Evolutionary conservation across 2,797 vertebrate genomes (phyloP), one percentile per base, ranked within the genome.

Genomic region (Enteromius radiatus): DNA sequence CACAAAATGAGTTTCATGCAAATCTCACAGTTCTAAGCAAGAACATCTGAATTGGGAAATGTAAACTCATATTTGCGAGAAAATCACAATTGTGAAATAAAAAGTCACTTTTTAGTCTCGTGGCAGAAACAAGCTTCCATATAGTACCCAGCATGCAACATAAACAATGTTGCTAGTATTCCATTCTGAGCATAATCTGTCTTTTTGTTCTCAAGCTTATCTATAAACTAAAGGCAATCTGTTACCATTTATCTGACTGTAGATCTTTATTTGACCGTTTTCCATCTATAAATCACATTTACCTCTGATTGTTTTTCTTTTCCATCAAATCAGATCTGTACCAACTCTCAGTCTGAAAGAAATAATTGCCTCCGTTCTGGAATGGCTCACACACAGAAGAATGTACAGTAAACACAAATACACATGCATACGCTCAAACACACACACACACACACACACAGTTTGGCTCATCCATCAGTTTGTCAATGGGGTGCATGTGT

Each of bases 401-500:
- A 64, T 67, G 52, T 61, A 56, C 54, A 59, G 56, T 59, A 52
- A 79, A 56, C 67, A 77, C 76, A 65, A 63, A 59, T 63, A n/a
- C 75, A 74, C 23, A 59, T 28, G 52, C 54, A 68, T 23, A n/a
- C 63, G 21, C 47, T 23, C 49, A 26, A n/a, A n/a, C 80, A 43
- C 71, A 67, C 45, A 73, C 52, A 76, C 12, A 23, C 6, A 41
- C 47, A 23, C 76, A 43, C 71, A 67, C 45, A 68, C 52, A 43
- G 43, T 71, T 70, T 26, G 26, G 28, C 56, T 77, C 47, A 80
- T 82, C 64, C 67, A 65, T 85, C 76, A 82, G 69, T 78, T 73
- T 61, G 78, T 81, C 69, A 63, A 43, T 81, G 68, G 43, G 67
- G 68, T 78, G 41, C 67, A 21, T 70, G 70, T 85, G 78, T 82